Base-by-base conservation (phyloP, 1,140 invertebrate genomes). In the Daktulosphaira vitifoliae region DNA sequence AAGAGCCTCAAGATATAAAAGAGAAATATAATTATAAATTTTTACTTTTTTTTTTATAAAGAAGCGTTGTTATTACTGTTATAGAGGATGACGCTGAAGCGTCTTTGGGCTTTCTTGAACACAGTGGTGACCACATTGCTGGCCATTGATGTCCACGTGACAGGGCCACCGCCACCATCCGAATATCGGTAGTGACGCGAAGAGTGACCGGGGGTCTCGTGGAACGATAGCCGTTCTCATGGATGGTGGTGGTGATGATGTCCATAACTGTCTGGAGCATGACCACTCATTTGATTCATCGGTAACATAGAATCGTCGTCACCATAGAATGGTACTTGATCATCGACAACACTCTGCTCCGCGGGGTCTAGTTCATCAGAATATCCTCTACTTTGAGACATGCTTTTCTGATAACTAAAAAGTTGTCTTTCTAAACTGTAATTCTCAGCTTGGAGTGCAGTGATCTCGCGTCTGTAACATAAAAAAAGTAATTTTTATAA, bases 341-440 rank as follows among this genome's bases (percentile, higher is more conserved):
- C 54, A 7, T 33, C 52, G 7, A n/a, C 42, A 11, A n/a, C 52
- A 5, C 15, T 13, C 23, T 0, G 11, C 53, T 71, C 76, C 69
- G 69, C 73, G 54, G 76, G 74, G 62, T 74, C 75, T 70, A 76
- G 71, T 67, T 78, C 80, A 65, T 78, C 79, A 25, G 71, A 75
- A 65, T 72, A 78, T 68, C 73, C 78, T 70, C 77, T 79, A 71
- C 80, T 79, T 68, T 86, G 85, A n/a, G 88, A 87, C 37, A 91
- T 81, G 70, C 85, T 88, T 73, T 89, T 87, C 74, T 92, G 89
- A 73, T 91, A 92, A 73, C 86, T 89, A 78, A 92, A 88, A 38
- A 92, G 74, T 75, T 93, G 88, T 66, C 89, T 79, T 74, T 93
- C 90, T 66, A 93, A 76, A 33, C 83, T 85, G 73, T 89, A 89